A percentile compares a stretch with the other conserved stretches of the same genome.
These are phyloP conservation scores for Hypomecis atomaria DNA, from an alignment of 2,888 invertebrate genomes.

Conservation along the genomic window DNA sequence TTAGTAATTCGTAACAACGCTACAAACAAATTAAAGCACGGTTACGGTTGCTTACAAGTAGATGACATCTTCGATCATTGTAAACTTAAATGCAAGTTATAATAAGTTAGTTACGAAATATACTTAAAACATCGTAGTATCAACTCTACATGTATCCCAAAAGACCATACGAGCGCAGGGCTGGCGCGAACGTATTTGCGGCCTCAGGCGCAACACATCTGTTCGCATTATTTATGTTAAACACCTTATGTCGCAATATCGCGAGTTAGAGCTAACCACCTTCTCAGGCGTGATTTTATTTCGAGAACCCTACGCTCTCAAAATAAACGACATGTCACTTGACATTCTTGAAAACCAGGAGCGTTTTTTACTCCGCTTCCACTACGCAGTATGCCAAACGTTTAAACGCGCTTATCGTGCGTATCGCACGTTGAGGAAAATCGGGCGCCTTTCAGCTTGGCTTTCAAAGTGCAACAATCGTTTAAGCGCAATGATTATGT, in stretches of 20 bases:
- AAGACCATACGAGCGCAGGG: slow-evolving; percentile 61
- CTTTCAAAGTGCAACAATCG: no score
- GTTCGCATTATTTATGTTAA: slow-evolving; percentile 84
- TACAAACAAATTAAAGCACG: no score
- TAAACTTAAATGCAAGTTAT: no score
- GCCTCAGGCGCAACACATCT: slow-evolving; percentile 81
- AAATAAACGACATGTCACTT: slow-evolving; percentile 13
- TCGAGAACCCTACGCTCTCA: slow-evolving; percentile 48
- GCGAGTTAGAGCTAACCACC: slow-evolving; percentile 76
- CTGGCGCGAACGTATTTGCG: slow-evolving; percentile 77
- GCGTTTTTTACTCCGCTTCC: no score
- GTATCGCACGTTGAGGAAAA: no score
- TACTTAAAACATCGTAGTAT: slow-evolving; percentile 42
- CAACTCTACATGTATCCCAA: slow-evolving; percentile 59
- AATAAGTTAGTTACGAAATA: background rate
- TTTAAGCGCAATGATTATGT: slow-evolving; percentile 70
- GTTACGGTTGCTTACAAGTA: no score
- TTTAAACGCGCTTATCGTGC: no score
- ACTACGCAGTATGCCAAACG: no score
- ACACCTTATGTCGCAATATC: slow-evolving; percentile 85
- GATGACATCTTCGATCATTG: no score
- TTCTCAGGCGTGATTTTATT: slow-evolving; percentile 70
- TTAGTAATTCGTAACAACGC: no score
- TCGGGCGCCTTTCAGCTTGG: no score
- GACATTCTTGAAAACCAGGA: background rate